A percentile compares a stretch with the other conserved stretches of the same genome.
These are phyloP conservation scores for Albula goreensis DNA, from an alignment of 2,113 vertebrate species.

Conservation along the genomic window DNA sequence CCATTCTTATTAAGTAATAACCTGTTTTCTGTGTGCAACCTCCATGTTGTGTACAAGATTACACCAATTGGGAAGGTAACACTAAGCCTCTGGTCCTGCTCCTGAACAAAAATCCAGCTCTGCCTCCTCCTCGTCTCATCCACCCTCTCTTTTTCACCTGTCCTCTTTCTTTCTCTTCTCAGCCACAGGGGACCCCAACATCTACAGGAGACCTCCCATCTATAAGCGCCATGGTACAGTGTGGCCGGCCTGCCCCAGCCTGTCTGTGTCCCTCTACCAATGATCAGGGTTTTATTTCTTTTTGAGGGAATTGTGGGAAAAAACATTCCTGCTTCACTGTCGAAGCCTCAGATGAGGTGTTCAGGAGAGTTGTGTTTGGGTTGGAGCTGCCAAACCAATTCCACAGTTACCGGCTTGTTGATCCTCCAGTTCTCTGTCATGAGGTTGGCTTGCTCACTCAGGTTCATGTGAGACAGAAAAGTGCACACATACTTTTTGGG, in stretches of 20 bases:
- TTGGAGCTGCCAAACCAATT: too few species aligned
- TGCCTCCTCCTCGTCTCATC: not conserved
- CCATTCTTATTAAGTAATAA: not conserved
- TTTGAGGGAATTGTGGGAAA: not conserved
- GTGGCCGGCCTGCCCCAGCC: slow-evolving; percentile 61
- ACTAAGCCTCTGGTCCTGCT: slow-evolving; percentile 29
- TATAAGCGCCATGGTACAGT: slow-evolving; percentile 94
- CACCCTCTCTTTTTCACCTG: slow-evolving; percentile 27
- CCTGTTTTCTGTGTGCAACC: not conserved
- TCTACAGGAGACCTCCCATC: slow-evolving; percentile 98
- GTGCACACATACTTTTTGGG: too few species aligned
- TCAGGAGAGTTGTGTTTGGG: too few species aligned
- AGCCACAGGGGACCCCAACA: slow-evolving; percentile 92
- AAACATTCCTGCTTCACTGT: too few species aligned
- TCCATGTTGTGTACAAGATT: not conserved
- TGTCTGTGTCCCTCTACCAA: slow-evolving; percentile 38
- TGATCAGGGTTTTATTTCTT: not conserved
- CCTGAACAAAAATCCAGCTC: slow-evolving; percentile 57
- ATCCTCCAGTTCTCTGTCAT: too few species aligned
- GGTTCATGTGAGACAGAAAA: too few species aligned
- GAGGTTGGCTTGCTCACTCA: too few species aligned
- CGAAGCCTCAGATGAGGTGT: too few species aligned
- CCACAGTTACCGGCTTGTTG: too few species aligned
- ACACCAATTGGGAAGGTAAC: not conserved
- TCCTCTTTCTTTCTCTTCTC: slow-evolving; percentile 63